Evolutionary conservation across 2,797 vertebrate species (phyloP).

Genomic region (Falco novaeseelandiae): DNA sequence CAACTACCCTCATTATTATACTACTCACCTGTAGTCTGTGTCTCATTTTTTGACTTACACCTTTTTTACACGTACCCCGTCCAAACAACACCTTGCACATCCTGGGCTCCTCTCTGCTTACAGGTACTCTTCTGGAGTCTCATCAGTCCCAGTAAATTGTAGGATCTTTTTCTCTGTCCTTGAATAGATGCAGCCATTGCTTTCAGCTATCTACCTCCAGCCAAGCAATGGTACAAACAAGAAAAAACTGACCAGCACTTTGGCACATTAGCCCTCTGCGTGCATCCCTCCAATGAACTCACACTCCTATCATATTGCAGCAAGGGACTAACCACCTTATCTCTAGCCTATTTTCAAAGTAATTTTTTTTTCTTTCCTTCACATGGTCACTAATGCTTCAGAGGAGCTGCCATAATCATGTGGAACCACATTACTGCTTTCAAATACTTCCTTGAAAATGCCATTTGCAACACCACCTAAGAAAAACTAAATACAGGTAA

Average conservation of each 20-base stretch:
- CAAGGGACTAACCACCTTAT: background rate
- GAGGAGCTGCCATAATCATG: background rate
- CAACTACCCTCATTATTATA: background rate
- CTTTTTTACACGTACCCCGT: background rate
- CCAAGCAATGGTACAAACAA: background rate
- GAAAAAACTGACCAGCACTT: background rate
- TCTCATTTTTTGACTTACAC: background rate
- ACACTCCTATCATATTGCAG: background rate
- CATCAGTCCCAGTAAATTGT: background rate
- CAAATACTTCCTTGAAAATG: background rate
- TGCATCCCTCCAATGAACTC: background rate
- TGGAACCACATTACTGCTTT: background rate
- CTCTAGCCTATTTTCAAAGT: background rate
- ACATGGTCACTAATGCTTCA: background rate
- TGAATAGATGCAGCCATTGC: background rate
- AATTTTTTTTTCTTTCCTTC: background rate
- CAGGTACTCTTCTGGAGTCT: background rate
- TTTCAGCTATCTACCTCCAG: background rate
- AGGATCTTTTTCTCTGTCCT: background rate
- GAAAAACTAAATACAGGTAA: background rate
- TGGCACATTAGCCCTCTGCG: background rate
- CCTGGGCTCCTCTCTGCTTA: background rate
- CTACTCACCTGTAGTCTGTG: background rate
- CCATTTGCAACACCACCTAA: background rate
- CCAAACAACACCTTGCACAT: background rate